A percentile compares a stretch with the other conserved stretches of the same genome.
Evolutionary conservation across 2,888 invertebrate species (phyloP).

Genomic region (Ceraclea dissimilis): DNA sequence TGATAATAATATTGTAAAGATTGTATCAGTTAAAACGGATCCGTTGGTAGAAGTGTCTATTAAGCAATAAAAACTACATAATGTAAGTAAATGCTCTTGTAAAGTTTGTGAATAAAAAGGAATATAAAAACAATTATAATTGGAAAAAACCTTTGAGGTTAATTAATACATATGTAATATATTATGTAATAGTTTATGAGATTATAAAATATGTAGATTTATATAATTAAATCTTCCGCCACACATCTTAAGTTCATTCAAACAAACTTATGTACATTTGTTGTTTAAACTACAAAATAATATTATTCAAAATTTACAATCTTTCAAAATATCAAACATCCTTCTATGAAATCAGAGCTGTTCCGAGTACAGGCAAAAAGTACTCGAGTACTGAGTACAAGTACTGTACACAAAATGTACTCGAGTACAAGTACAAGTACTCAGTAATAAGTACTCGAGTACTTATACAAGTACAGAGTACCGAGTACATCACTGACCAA

Average conservation of each 20-base stretch:
- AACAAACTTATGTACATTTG: neutral
- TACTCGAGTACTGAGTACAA: no score
- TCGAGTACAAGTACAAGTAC: no score
- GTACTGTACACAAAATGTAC: no score
- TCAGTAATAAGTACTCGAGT: no score
- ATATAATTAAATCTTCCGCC: no score
- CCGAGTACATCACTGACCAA: no score
- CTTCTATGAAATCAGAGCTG: no score
- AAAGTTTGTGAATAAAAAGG: neutral
- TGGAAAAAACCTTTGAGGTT: neutral
- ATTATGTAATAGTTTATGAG: neutral
- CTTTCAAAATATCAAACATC: neutral
- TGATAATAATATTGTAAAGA: no score
- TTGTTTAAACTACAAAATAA: neutral
- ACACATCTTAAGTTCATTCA: no score
- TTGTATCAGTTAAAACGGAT: no score
- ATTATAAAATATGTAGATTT: neutral
- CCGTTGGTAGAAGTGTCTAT: neutral
- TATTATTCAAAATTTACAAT: neutral
- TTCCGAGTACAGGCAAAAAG: no score
- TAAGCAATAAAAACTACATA: neutral
- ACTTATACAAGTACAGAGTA: no score
- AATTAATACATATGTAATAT: neutral
- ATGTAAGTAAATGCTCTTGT: neutral
- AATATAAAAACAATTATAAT: neutral